Evolutionary conservation across 2,797 vertebrate species (phyloP).

Genomic region (Coendou prehensilis): DNA sequence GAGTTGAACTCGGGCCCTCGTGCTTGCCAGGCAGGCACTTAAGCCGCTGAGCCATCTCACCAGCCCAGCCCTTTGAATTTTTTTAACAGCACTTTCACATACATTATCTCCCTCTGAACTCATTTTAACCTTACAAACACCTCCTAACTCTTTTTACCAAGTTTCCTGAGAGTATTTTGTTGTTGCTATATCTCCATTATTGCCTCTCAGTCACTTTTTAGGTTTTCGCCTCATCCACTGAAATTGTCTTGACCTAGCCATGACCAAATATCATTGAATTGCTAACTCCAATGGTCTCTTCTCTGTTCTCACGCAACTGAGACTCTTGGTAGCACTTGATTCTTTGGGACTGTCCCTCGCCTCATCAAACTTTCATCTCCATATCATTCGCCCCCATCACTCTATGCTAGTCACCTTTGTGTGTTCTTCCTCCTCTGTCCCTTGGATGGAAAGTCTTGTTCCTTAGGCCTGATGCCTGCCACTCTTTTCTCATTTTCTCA

Average conservation of each 20-base stretch:
- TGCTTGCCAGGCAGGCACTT: too few relatives aligned
- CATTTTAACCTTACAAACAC: constrained; percentile 53
- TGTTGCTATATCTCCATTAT: neutral
- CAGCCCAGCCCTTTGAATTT: neutral
- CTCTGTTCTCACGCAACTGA: neutral
- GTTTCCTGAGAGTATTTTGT: constrained; percentile 49
- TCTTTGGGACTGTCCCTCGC: neutral
- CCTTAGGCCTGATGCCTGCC: neutral
- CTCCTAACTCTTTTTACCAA: constrained; percentile 34
- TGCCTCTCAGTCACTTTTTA: constrained; percentile 37
- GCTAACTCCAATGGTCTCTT: neutral
- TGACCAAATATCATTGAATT: constrained; percentile 29
- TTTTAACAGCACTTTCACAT: constrained; percentile 4
- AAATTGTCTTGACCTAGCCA: constrained; percentile 64
- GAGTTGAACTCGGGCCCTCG: too few relatives aligned
- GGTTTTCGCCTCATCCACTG: neutral
- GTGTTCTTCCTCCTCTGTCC: neutral
- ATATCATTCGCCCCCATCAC: neutral
- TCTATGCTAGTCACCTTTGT: neutral
- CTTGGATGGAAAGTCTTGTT: constrained; percentile 49
- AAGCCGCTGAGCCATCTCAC: too few relatives aligned
- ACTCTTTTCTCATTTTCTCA: constrained; percentile 24
- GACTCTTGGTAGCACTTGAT: constrained; percentile 17
- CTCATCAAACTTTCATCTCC: constrained; percentile 46
- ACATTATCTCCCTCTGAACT: constrained; percentile 57